Percentiles rank a stretch among this genome's conserved stretches.
Conservation (phyloP, 2,888 invertebrate genomes). For the Patella caerulea region DNA sequence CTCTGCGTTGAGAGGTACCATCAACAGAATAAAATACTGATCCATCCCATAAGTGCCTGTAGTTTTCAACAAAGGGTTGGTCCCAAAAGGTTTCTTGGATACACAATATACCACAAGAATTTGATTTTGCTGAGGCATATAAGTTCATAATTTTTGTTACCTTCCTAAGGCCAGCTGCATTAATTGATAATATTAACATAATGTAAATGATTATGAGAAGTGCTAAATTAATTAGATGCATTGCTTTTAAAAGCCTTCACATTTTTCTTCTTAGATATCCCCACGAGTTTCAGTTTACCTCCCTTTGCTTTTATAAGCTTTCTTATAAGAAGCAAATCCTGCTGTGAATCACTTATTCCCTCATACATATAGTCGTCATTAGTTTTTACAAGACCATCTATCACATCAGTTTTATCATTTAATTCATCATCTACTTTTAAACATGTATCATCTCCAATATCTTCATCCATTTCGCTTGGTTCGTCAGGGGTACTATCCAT, state of each 20-base stretch:
- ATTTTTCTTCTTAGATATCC: too few species aligned
- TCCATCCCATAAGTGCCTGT: background rate
- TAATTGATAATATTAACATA: background rate
- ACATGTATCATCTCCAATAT: background rate
- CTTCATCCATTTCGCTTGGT: background rate
- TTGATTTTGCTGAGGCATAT: background rate
- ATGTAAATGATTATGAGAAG: background rate
- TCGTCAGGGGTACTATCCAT: too few species aligned
- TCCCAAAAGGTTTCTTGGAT: slow-evolving; percentile 6
- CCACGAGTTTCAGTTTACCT: too few species aligned
- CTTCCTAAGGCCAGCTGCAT: background rate
- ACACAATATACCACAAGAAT: slow-evolving; percentile 1
- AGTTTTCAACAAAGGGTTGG: background rate
- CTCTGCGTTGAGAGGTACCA: background rate
- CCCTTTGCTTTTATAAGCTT: too few species aligned
- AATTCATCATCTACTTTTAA: background rate
- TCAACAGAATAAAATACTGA: background rate
- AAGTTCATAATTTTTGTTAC: background rate
- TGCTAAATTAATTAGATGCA: too few species aligned
- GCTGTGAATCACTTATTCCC: too few species aligned
- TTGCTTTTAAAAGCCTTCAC: too few species aligned
- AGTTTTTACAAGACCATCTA: too few species aligned
- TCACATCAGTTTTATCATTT: background rate
- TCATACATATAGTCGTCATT: too few species aligned
- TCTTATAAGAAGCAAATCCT: too few species aligned